phyloP scores from a whole-genome alignment of 2,888 invertebrate genomes.

The Himalopsyche tibetana region DNA sequence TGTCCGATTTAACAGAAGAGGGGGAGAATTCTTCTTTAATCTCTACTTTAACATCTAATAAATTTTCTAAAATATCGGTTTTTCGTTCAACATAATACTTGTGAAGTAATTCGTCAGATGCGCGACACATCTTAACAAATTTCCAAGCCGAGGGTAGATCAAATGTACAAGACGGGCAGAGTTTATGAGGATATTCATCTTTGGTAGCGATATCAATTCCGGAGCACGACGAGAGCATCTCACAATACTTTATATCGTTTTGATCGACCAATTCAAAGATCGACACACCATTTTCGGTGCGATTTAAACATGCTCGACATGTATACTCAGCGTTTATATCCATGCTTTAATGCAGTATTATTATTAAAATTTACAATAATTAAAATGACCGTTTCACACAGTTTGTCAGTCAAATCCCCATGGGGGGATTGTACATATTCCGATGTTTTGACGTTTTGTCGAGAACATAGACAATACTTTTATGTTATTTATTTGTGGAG shows the following conservation, averaged over 20 bases:
- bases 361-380: too few relatives aligned
- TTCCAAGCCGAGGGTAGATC: constrained; percentile 47
- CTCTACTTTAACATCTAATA: constrained; percentile 38
- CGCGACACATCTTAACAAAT: constrained; percentile 51
- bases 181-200: constrained; percentile 41
- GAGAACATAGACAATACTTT: too few relatives aligned
- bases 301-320: constrained; percentile 41
- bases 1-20: constrained; percentile 47
- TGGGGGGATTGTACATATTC: too few relatives aligned
- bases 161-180: constrained; percentile 48
- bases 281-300: constrained; percentile 40
- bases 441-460: too few relatives aligned
- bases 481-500: too few relatives aligned
- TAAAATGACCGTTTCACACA: too few relatives aligned
- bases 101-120: constrained; percentile 44
- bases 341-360: background rate
- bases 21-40: constrained; percentile 43
- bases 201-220: constrained; percentile 32
- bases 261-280: constrained; percentile 27
- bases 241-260: constrained; percentile 42
- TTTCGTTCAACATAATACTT: constrained; percentile 22
- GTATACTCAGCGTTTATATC: constrained; percentile 7
- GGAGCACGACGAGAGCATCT: constrained; percentile 45
- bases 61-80: background rate
- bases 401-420: too few relatives aligned